phyloP scores from a whole-genome alignment of 2,888 invertebrate species.

The Augiades crinisus region DNA sequence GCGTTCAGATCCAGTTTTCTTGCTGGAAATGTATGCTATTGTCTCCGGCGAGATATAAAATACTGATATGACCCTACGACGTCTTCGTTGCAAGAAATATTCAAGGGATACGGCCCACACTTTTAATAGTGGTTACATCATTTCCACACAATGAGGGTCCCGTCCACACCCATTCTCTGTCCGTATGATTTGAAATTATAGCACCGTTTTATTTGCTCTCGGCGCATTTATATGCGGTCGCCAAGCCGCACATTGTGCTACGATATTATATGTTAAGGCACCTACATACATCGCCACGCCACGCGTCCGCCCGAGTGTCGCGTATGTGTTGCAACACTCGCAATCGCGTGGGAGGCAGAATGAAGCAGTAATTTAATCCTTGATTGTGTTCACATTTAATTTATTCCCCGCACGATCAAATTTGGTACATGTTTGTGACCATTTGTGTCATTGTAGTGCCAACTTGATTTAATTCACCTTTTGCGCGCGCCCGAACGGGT shows the following conservation, averaged over 20 bases:
- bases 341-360: constrained; percentile 71
- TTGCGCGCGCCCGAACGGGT: constrained; percentile 40
- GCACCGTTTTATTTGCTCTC: constrained; percentile 81
- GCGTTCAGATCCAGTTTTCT: constrained; percentile 67
- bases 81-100: constrained; percentile 81
- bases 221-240: constrained; percentile 78
- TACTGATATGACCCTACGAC: constrained; percentile 79
- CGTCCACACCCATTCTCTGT: constrained; percentile 82
- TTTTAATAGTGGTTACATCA: constrained; percentile 82
- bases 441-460: constrained; percentile 64
- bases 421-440: constrained; percentile 72
- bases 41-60: constrained; percentile 78
- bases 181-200: constrained; percentile 82
- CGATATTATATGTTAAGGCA: constrained; percentile 73
- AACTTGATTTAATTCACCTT: constrained; percentile 54
- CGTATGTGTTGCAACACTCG: constrained; percentile 51
- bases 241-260: constrained; percentile 72
- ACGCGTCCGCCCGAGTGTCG: constrained; percentile 49
- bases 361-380: constrained; percentile 78
- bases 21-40: constrained; percentile 76
- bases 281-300: constrained; percentile 54
- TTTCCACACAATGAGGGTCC: constrained; percentile 81
- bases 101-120: constrained; percentile 80
- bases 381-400: constrained; percentile 79
- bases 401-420: constrained; percentile 76